Evolutionary conservation across 2,113 vertebrate species (phyloP).

Genomic region (Thalassoma bifasciatum): DNA sequence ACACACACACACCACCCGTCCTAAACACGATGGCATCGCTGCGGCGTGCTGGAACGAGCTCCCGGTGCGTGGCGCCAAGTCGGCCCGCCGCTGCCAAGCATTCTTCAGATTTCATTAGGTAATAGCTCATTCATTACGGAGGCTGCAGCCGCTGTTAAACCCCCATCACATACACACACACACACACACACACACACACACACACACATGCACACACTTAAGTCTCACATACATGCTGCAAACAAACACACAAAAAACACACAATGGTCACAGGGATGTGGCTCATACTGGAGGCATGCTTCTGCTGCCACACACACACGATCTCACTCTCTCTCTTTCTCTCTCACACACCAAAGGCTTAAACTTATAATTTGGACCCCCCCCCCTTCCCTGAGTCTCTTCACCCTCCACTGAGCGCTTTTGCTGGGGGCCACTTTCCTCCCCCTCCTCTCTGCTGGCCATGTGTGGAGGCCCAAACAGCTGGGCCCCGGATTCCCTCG

Average conservation of each 20-base stretch:
- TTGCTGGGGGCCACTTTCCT: conserved; percentile 46
- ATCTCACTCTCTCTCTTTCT: background rate
- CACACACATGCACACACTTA: background rate
- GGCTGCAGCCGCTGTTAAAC: conserved; percentile 69
- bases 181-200: conserved; percentile 9
- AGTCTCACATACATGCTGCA: background rate
- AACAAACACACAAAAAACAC: conserved; percentile 16
- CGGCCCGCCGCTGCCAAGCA: conserved; percentile 68
- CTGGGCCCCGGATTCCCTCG: conserved; percentile 50
- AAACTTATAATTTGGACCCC: conserved; percentile 50
- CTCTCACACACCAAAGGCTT: conserved; percentile 26
- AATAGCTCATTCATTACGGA: conserved; percentile 80
- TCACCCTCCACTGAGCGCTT: conserved; percentile 70
- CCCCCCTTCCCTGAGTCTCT: conserved; percentile 34
- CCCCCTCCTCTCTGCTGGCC: conserved; percentile 40
- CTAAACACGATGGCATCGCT: conserved; percentile 71
- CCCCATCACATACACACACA: conserved; percentile 50
- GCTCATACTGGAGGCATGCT: conserved; percentile 13
- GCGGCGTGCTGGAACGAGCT: conserved; percentile 63
- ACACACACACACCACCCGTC: conserved; percentile 52
- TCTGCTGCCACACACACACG: conserved; percentile 4
- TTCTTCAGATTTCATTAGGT: conserved; percentile 82
- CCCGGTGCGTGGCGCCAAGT: conserved; percentile 60
- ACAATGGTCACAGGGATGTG: conserved; percentile 28
- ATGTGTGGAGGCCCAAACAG: conserved; percentile 65